Conservation (phyloP, 1,140 invertebrate species). For the Ceratosolen fusciceps region DNA sequence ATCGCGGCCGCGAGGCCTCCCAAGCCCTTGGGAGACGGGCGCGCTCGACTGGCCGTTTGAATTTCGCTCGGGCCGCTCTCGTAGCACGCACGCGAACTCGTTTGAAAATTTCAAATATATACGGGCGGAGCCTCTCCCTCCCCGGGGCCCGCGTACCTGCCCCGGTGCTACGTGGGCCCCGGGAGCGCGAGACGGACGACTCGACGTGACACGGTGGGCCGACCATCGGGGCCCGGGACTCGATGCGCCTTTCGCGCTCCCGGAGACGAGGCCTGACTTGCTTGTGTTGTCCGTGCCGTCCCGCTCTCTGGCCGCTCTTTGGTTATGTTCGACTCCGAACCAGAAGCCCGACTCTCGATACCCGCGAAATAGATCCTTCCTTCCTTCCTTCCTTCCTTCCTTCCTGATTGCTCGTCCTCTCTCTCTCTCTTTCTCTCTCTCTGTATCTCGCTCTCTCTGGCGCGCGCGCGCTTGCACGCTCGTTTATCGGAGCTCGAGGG, state of each 20-base stretch:
- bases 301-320: not conserved
- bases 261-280: too few relatives aligned
- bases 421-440: not conserved
- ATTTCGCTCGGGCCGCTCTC: conserved; percentile 54
- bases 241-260: too few relatives aligned
- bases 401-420: not conserved
- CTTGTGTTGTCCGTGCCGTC: not conserved
- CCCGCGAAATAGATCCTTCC: too few relatives aligned
- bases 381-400: not conserved
- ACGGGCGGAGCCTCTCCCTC: conserved; percentile 51
- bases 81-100: conserved; percentile 44
- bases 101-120: conserved; percentile 73
- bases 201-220: not conserved
- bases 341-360: too few relatives aligned
- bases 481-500: too few relatives aligned
- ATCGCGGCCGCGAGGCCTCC: too few relatives aligned
- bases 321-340: conserved; percentile 34
- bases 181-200: too few relatives aligned
- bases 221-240: not conserved
- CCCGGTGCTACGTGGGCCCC: too few relatives aligned
- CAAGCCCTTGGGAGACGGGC: too few relatives aligned
- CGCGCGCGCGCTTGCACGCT: too few relatives aligned
- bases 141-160: conserved; percentile 46
- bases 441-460: too few relatives aligned
- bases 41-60: conserved; percentile 56